phyloP scores from a whole-genome alignment of 2,888 invertebrate genomes.

The Formica aserva region DNA sequence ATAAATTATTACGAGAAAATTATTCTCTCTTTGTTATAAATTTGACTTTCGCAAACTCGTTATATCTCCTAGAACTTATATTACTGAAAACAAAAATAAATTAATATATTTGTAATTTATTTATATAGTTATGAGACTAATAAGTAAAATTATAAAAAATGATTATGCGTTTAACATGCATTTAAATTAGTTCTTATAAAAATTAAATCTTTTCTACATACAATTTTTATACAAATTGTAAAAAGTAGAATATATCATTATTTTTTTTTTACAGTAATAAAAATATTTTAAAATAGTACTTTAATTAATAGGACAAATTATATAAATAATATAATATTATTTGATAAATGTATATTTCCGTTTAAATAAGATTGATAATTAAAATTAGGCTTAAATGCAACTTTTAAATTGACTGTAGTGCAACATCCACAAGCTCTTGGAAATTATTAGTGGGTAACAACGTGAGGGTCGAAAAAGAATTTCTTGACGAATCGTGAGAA shows the following conservation, averaged over 20 bases:
- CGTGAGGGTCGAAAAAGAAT: not conserved
- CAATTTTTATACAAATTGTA: constrained; percentile 7
- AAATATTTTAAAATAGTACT: not conserved
- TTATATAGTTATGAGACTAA: not conserved
- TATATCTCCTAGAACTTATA: constrained; percentile 8
- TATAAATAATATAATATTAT: not conserved
- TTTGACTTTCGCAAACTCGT: not conserved
- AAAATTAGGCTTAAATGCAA: not conserved
- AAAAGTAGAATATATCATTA: not conserved
- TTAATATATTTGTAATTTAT: not conserved
- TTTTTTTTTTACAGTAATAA: not conserved
- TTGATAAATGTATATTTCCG: not conserved
- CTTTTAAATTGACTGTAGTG: not conserved
- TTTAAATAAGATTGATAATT: not conserved
- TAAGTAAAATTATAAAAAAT: not conserved
- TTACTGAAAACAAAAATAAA: constrained; percentile 13
- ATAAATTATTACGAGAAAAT: not conserved
- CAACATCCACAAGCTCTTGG: not conserved
- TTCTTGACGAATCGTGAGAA: not conserved
- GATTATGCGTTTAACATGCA: not conserved
- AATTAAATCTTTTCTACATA: constrained; percentile 11
- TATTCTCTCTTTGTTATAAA: not conserved
- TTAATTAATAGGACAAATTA: not conserved
- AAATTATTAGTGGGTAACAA: not conserved
- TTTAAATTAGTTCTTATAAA: constrained; percentile 6